Percentiles rank a stretch among this genome's conserved stretches.
phyloP scores from a whole-genome alignment of 2,888 invertebrate species.

The Pyrrhosoma nymphula region DNA sequence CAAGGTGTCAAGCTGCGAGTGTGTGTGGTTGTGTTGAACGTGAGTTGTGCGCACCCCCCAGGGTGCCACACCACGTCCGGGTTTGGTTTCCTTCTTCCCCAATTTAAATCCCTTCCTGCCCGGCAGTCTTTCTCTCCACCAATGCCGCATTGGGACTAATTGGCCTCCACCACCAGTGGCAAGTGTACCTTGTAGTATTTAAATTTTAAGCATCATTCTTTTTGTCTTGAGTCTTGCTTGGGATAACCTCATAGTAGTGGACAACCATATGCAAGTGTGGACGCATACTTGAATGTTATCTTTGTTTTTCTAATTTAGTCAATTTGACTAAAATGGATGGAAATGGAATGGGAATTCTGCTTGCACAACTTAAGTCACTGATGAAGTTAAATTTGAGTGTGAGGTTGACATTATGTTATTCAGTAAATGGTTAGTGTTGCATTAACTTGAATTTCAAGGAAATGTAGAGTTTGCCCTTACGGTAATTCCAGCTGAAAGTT shows the following conservation, averaged over 20 bases:
- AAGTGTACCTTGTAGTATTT: not conserved
- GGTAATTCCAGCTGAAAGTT: no score
- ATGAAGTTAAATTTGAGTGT: not conserved
- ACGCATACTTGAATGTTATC: not conserved
- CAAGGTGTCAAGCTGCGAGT: constrained; percentile 54
- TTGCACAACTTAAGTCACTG: not conserved
- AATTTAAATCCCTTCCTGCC: constrained; percentile 31
- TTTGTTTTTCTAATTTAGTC: not conserved
- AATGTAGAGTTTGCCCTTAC: no score
- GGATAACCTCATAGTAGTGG: not conserved
- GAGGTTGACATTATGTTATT: not conserved
- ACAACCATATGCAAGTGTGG: not conserved
- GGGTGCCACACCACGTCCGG: constrained; percentile 55
- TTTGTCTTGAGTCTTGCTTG: not conserved
- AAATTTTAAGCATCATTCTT: not conserved
- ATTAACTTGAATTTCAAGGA: no score
- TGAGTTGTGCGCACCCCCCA: constrained; percentile 53
- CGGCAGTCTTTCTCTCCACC: constrained; percentile 52
- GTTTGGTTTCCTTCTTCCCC: constrained; percentile 64
- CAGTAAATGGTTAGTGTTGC: no score
- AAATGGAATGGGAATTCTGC: not conserved
- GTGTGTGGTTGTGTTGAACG: constrained; percentile 53
- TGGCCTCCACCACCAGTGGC: constrained; percentile 56
- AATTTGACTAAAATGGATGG: not conserved
- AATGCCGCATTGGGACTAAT: constrained; percentile 26